Percentiles rank a stretch among this genome's conserved stretches.
These are phyloP conservation scores for Leptobrachium ailaonicum DNA, from an alignment of 2,113 vertebrate species.

Conservation along the genomic window DNA sequence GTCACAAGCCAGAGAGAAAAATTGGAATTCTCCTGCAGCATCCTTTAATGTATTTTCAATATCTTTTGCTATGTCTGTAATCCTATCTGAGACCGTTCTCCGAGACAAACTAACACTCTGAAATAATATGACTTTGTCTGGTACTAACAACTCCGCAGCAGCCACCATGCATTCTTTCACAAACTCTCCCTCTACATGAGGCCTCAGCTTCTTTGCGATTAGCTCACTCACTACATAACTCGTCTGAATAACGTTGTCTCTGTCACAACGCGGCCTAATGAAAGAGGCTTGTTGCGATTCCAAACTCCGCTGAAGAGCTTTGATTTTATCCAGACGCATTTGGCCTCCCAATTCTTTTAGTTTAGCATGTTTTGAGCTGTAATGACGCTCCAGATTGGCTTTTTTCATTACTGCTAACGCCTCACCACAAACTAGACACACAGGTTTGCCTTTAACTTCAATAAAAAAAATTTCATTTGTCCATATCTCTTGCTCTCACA, in stretches of 20 bases:
- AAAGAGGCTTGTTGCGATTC: constrained; percentile 2
- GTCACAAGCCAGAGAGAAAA: constrained; percentile 50
- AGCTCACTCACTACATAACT: constrained; percentile 50
- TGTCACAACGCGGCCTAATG: constrained; percentile 1
- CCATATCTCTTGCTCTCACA: constrained; percentile 46
- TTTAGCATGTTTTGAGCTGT: constrained; percentile 51
- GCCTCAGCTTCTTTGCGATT: constrained; percentile 45
- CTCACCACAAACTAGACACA: not conserved
- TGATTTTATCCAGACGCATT: constrained; percentile 36
- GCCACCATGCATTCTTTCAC: constrained; percentile 44
- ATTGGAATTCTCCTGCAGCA: constrained; percentile 18
- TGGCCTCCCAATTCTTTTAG: constrained; percentile 38
- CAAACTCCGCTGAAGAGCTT: constrained; percentile 34
- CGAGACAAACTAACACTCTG: constrained; percentile 38
- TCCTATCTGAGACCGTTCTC: constrained; percentile 47
- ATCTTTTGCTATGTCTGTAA: constrained; percentile 48
- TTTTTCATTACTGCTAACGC: constrained; percentile 44
- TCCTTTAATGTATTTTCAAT: constrained; percentile 37
- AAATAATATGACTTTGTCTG: constrained; percentile 42
- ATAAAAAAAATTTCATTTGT: constrained; percentile 34
- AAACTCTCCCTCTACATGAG: constrained; percentile 26
- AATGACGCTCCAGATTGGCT: constrained; percentile 42
- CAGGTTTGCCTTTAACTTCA: constrained; percentile 9
- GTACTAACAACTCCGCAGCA: constrained; percentile 8
- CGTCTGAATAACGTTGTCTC: constrained; percentile 33